These are phyloP conservation scores for Corythoichthys haematopterus DNA, from an alignment of 2,113 vertebrate genomes.

Conservation along the genomic window DNA sequence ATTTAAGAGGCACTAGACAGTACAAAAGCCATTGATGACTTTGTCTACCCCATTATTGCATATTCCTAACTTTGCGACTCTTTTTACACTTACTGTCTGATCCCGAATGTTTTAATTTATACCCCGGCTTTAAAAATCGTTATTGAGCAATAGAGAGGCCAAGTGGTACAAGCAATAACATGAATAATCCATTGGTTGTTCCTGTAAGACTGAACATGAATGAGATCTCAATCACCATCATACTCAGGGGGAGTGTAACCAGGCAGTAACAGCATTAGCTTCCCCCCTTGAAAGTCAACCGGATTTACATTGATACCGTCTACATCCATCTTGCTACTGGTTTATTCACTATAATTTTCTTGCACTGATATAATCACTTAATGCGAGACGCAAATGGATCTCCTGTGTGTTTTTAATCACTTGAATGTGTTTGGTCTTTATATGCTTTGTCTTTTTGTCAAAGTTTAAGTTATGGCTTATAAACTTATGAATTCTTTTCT, in stretches of 20 bases:
- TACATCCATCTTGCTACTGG: constrained; percentile 34
- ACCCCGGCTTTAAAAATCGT: constrained; percentile 40
- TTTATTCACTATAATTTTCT: background rate
- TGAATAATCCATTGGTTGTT: constrained; percentile 66
- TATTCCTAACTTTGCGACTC: constrained; percentile 33
- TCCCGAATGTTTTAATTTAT: constrained; percentile 50
- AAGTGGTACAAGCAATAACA: constrained; percentile 56
- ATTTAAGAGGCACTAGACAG: constrained; percentile 11
- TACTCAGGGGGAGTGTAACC: constrained; percentile 33
- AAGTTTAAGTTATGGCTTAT: constrained; percentile 4
- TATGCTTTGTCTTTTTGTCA: background rate
- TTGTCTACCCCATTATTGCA: constrained; percentile 11
- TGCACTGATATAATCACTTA: constrained; percentile 24
- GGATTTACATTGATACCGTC: constrained; percentile 31
- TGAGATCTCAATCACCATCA: constrained; percentile 46
- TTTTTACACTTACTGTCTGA: constrained; percentile 36
- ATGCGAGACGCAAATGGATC: constrained; percentile 16
- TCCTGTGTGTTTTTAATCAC: constrained; percentile 1
- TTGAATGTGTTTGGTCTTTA: background rate
- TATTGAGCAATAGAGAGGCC: constrained; percentile 43
- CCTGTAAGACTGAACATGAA: constrained; percentile 48
- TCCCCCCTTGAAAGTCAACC: constrained; percentile 36
- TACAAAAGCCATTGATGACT: constrained; percentile 17
- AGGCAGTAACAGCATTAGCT: constrained; percentile 37
- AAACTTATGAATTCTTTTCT: background rate